Base-by-base conservation (phyloP, 2,113 vertebrate species). In the Carassius carassius region DNA sequence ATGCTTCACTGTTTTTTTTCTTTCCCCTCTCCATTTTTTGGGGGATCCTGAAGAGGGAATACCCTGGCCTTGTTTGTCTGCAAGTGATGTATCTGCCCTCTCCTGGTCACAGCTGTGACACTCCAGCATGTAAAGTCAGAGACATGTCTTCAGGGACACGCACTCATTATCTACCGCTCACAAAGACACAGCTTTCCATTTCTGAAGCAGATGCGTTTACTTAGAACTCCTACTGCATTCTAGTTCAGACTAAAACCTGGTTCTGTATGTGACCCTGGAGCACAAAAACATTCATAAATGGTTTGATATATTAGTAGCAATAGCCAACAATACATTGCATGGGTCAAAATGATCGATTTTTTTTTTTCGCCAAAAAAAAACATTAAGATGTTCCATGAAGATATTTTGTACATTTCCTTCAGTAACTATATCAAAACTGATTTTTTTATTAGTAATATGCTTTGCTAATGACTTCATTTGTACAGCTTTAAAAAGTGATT, bases 41-140 rank as follows among this genome's bases (percentile, higher is more conserved):
- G 54, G 29, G 72, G 19, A 44, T 23, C 5, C 44, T 14, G 51
- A 56, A n/a, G 78, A 80, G 78, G 78, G 78, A 80, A 80, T 80
- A 65, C 78, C 58, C 78, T 16, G 58, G 75, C 51, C 75, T 54
- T 78, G 54, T 78, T 60, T 78, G 29, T 78, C 54, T 54, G 44
- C 58, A 51, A 62, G 44, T 81, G n/a, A 69, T 51, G 44, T 19
- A 81, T 81, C 23, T 81, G 79, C 78, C 58, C 78, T 79, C 78
- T 79, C 78, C 56, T 63, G 78, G 58, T 63, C 78, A 79, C 37
- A 63, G 77, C 63, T 81, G 79, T 35, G 79, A 81, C 63, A 51
- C 63, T 69, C 44, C 44, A 63, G 13, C 17, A 47, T 63, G 37
- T 63, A 47, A 29, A 63, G 78, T 81, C 62, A 79, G 21, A 60